phyloP scores from a whole-genome alignment of 2,888 invertebrate genomes.

The Bursaphelenchus okinawaensis region DNA sequence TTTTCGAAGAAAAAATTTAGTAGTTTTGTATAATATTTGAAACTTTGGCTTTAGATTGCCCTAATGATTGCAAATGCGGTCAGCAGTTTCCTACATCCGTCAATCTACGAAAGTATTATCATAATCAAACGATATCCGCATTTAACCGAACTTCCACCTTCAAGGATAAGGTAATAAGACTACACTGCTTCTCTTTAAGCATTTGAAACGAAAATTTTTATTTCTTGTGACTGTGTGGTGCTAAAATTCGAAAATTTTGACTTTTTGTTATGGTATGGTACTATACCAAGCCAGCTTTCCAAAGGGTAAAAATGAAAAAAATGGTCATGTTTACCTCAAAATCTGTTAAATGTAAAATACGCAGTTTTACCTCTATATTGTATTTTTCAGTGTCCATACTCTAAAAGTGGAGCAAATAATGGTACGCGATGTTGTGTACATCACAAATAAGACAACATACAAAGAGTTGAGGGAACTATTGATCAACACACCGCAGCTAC shows the following conservation, averaged over 20 bases:
- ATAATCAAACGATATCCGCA: conserved; percentile 92
- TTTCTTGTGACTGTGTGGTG: too few species aligned
- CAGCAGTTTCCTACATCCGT: conserved; percentile 59
- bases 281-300: too few species aligned
- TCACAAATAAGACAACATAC: conserved; percentile 75
- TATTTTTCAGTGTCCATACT: conserved; percentile 28
- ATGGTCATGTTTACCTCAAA: too few species aligned
- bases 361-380: too few species aligned
- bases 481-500: conserved; percentile 70
- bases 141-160: conserved; percentile 73
- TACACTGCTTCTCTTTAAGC: too few species aligned
- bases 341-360: too few species aligned
- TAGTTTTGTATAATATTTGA: not conserved
- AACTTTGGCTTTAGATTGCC: conserved; percentile 27
- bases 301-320: too few species aligned
- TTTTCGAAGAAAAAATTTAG: too few species aligned
- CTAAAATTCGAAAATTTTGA: too few species aligned
- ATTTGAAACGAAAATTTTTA: too few species aligned
- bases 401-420: conserved; percentile 68
- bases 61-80: conserved; percentile 44
- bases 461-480: conserved; percentile 78
- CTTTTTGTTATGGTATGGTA: too few species aligned
- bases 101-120: conserved; percentile 95
- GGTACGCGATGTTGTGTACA: conserved; percentile 64
- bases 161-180: conserved; percentile 19